phyloP scores from a whole-genome alignment of 2,888 invertebrate species.

The Schizotus pectinicornis region DNA sequence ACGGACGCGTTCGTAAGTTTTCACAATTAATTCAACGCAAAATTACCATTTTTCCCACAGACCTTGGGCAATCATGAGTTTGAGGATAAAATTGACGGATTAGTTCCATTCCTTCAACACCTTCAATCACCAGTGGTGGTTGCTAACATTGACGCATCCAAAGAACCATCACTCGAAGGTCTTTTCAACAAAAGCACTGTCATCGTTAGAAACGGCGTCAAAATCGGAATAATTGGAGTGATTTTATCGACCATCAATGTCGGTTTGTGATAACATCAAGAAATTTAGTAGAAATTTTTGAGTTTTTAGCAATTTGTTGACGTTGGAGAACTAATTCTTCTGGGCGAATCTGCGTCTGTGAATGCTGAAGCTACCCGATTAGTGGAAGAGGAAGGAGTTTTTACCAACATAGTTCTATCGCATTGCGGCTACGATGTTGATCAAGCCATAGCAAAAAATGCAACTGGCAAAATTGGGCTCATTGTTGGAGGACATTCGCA shows the following conservation, averaged over 20 bases:
- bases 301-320: slow-evolving; percentile 67
- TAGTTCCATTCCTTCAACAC: slow-evolving; percentile 72
- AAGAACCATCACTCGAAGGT: slow-evolving; percentile 70
- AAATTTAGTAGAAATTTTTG: slow-evolving; percentile 3
- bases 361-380: slow-evolving; percentile 71
- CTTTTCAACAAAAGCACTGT: slow-evolving; percentile 70
- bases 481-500: slow-evolving; percentile 87
- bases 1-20: slow-evolving; percentile 14
- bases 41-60: slow-evolving; percentile 55
- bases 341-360: slow-evolving; percentile 72
- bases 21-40: not conserved
- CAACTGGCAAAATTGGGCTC: slow-evolving; percentile 72
- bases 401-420: slow-evolving; percentile 83
- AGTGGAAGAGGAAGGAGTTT: slow-evolving; percentile 65
- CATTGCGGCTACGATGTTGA: slow-evolving; percentile 80
- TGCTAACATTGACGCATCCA: slow-evolving; percentile 74
- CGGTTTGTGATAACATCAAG: slow-evolving; percentile 38
- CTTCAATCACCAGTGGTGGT: slow-evolving; percentile 73
- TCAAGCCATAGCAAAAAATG: slow-evolving; percentile 68
- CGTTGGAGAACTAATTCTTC: slow-evolving; percentile 70
- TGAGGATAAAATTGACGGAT: slow-evolving; percentile 74
- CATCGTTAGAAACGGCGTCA: slow-evolving; percentile 66
- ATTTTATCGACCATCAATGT: slow-evolving; percentile 72
- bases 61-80: slow-evolving; percentile 89
- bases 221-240: slow-evolving; percentile 81